Evolutionary conservation across 1,140 invertebrate species (phyloP).

Genomic region (Penaeus indicus): DNA sequence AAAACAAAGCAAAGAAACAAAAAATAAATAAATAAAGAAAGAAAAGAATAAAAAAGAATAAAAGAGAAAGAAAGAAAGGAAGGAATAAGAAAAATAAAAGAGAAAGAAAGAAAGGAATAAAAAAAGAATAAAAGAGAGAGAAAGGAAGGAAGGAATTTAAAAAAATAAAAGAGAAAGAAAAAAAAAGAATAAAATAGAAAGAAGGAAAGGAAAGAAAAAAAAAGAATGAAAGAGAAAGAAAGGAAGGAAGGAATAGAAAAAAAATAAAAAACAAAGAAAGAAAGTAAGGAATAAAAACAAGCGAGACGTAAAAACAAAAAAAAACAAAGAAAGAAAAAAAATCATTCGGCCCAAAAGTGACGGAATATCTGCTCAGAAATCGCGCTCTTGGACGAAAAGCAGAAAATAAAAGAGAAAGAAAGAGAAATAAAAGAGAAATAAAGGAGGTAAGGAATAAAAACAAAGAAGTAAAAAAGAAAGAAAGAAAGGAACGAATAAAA

Average conservation of each 20-base stretch:
- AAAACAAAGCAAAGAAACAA: too few relatives aligned
- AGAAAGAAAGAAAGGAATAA: too few relatives aligned
- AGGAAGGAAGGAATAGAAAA: background rate
- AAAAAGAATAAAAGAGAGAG: background rate
- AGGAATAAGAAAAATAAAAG: too few relatives aligned
- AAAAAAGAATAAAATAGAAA: background rate
- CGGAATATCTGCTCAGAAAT: background rate
- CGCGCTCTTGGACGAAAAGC: background rate
- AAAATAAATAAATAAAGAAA: too few relatives aligned
- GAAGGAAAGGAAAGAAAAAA: constrained; percentile 4
- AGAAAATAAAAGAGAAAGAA: too few relatives aligned
- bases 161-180: too few relatives aligned
- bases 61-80: too few relatives aligned
- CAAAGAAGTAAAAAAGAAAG: background rate
- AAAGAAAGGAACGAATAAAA: too few relatives aligned
- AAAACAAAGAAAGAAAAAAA: background rate
- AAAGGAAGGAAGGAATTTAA: too few relatives aligned
- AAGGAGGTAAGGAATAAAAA: too few relatives aligned
- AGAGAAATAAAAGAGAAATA: too few relatives aligned
- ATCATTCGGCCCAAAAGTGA: background rate
- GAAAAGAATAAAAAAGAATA: too few relatives aligned
- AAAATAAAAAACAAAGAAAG: background rate
- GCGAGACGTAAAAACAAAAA: background rate
- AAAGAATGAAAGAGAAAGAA: background rate
- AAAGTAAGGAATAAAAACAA: background rate